A percentile compares a stretch with the other conserved stretches of the same genome.
Conservation (phyloP, 2,113 vertebrate genomes). For the Maccullochella peelii region DNA sequence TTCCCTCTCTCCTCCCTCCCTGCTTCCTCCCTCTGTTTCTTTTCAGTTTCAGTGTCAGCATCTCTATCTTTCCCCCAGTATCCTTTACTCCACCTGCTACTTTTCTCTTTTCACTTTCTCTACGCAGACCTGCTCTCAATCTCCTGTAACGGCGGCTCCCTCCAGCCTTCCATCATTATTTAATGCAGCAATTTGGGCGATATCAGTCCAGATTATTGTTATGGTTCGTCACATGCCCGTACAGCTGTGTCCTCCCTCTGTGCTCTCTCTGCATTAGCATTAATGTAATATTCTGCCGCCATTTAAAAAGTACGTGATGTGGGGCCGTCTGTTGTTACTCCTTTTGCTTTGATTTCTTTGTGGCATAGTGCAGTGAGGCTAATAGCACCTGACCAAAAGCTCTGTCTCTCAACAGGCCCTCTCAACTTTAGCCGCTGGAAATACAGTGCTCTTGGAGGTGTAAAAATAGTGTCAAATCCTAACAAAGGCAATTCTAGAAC, state of each 20-base stretch:
- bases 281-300: constrained; percentile 52
- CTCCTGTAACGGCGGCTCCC: constrained; percentile 5
- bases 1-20: neutral
- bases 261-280: constrained; percentile 48
- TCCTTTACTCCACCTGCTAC: constrained; percentile 39
- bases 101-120: constrained; percentile 26
- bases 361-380: constrained; percentile 34
- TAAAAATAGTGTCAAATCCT: constrained; percentile 73
- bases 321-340: constrained; percentile 6
- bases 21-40: constrained; percentile 17
- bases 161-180: constrained; percentile 25
- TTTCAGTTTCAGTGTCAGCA: constrained; percentile 67
- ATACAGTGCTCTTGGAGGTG: constrained; percentile 55
- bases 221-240: constrained; percentile 12
- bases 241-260: constrained; percentile 13
- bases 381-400: constrained; percentile 57
- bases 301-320: constrained; percentile 27
- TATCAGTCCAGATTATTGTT: constrained; percentile 36
- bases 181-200: constrained; percentile 16
- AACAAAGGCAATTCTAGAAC: constrained; percentile 75
- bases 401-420: constrained; percentile 34
- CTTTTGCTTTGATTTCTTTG: constrained; percentile 41
- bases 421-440: constrained; percentile 48
- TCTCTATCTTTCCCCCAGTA: constrained; percentile 37
- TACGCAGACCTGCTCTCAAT: constrained; percentile 9